phyloP scores from a whole-genome alignment of 2,113 vertebrate genomes.

The Silurus meridionalis region DNA sequence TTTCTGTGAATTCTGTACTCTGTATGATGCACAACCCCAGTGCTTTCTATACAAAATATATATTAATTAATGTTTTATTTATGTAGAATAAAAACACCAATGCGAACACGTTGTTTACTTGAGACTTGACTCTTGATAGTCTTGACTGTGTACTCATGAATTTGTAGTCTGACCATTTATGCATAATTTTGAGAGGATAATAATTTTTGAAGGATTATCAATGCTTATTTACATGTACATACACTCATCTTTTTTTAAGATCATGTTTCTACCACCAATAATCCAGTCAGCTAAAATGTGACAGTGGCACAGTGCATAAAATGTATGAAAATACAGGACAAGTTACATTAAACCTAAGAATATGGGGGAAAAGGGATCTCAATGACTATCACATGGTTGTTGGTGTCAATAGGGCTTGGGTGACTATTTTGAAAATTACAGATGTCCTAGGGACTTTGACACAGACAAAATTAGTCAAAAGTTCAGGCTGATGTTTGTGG shows the following conservation, averaged over 20 bases:
- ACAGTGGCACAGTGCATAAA: background rate
- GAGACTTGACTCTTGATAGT: background rate
- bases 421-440: background rate
- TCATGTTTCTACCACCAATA: background rate
- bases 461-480: background rate
- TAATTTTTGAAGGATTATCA: background rate
- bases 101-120: background rate
- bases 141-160: background rate
- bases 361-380: background rate
- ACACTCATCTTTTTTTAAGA: background rate
- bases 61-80: background rate
- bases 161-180: background rate
- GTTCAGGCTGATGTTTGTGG: background rate
- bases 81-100: background rate
- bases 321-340: background rate
- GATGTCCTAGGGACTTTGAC: background rate
- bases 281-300: background rate
- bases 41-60: background rate
- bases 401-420: background rate
- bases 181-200: background rate
- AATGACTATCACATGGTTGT: background rate
- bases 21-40: background rate
- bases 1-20: background rate
- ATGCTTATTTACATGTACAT: background rate
- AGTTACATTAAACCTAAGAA: background rate